Evolutionary conservation across 1,140 invertebrate genomes (phyloP), one percentile per base, ranked within the genome.

Genomic region (Sinonovacula constricta): DNA sequence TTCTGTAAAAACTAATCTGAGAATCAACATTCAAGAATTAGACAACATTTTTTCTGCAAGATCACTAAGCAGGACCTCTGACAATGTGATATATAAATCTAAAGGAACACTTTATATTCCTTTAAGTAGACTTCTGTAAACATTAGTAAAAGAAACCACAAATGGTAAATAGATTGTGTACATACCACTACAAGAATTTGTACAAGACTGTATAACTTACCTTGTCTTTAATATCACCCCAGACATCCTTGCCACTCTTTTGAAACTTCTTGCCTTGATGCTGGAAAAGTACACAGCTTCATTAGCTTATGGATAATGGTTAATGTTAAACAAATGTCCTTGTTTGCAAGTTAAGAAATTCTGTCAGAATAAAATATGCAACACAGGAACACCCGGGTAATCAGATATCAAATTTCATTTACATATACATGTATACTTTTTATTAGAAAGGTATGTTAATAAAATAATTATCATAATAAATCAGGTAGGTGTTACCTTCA

Each of bases 401-500:
- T n/a, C n/a, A n/a, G n/a, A n/a, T n/a, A n/a, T n/a, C n/a, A n/a
- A n/a, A n/a, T n/a, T n/a, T n/a, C n/a, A n/a, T n/a, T n/a, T n/a
- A n/a, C n/a, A n/a, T n/a, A n/a, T n/a, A n/a, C n/a, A n/a, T n/a
- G n/a, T n/a, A n/a, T n/a, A n/a, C n/a, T n/a, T n/a, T n/a, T n/a
- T n/a, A n/a, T n/a, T n/a, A n/a, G n/a, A n/a, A n/a, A n/a, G n/a
- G n/a, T n/a, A n/a, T n/a, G n/a, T n/a, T n/a, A n/a, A n/a, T n/a
- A n/a, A n/a, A n/a, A n/a, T n/a, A n/a, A n/a, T n/a, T n/a, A n/a
- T n/a, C n/a, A n/a, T n/a, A n/a, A n/a, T n/a, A n/a, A n/a, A n/a
- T n/a, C n/a, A n/a, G n/a, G n/a, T n/a, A 66, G 69, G n/a, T n/a
- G n/a, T 57, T 82, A 91, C 91, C 88, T 93, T 92, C 92, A 94